phyloP scores from a whole-genome alignment of 2,113 vertebrate genomes.

The Pseudolaguvia tuberculata region DNA sequence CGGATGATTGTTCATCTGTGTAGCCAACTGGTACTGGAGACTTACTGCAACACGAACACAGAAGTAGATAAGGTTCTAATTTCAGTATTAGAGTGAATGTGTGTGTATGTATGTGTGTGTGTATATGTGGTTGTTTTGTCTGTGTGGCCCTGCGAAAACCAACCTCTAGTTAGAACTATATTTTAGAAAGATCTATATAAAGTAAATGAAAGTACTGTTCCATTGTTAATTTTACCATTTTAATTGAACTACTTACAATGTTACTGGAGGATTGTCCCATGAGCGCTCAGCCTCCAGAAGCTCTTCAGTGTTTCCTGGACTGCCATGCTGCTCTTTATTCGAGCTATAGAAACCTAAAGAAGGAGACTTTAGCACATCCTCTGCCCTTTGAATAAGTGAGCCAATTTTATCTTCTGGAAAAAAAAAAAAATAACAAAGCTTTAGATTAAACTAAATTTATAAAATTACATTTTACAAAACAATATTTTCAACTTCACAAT shows the following conservation, averaged over 20 bases:
- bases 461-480: background rate
- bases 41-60: conserved; percentile 42
- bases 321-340: conserved; percentile 45
- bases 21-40: conserved; percentile 50
- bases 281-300: conserved; percentile 70
- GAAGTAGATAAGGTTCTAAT: too few relatives aligned
- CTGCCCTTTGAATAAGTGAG: conserved; percentile 60
- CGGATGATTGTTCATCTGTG: conserved; percentile 14
- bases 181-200: background rate
- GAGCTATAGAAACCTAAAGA: conserved; percentile 41
- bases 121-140: too few relatives aligned
- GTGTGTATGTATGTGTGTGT: too few relatives aligned
- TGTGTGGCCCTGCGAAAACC: too few relatives aligned
- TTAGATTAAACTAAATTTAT: background rate
- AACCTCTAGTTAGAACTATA: too few relatives aligned
- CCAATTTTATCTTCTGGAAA: conserved; percentile 63
- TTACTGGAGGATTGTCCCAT: conserved; percentile 70
- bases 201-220: background rate
- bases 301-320: conserved; percentile 66
- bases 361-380: conserved; percentile 52
- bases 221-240: too few relatives aligned
- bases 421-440: conserved; percentile 29
- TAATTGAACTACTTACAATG: conserved; percentile 71
- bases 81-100: too few relatives aligned
- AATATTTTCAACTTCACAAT: background rate